Evolutionary conservation across 1,140 invertebrate species (phyloP), one percentile per base, ranked within the genome.

Genomic region (Chrysoperla carnea): DNA sequence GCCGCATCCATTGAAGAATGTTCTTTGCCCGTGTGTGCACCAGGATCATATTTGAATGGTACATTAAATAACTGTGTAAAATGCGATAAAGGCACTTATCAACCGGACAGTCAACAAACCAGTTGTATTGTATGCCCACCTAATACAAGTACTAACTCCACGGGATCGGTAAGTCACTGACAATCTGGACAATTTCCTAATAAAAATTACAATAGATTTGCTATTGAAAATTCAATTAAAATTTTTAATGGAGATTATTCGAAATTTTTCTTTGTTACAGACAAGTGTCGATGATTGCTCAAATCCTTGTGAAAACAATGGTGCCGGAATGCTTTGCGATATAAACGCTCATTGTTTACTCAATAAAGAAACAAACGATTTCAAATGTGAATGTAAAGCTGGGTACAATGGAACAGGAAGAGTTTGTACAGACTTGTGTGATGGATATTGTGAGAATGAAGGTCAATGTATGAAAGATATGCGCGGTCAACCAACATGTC

Each of bases 61-160:
- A 84, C 78, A 1, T 64, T 78, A 8, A 91, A 91, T 56, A 77
- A 78, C 45, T 98, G 94, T 58, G 65, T 83, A 15, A 68, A 78
- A 35, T 99, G 94, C 59, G 84, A 87, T 38, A 84, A 89, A 54
- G 90, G 90, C 45, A 91, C 77, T 38, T 98, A 93, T 58, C 93
- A 97, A 59, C 76, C 91, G 6, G 80, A 92, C 52, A 73, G 81
- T 0, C 88, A 93, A 54, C 89, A 95, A 55, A 86, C 81, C 0
- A 70, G 70, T 15, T 97, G 92, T 59, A 72, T 91, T 39, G 71
- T 79, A 13, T 97, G 92, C 57, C 88, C 89, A 31, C 77, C 84
- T 4, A 92, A 95, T 56, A 93, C 89, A 5, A 94, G 88, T 48
- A 95, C 91, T 0, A 83, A 81, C 54, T 75, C 73, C 52, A 66